Base-by-base conservation (phyloP, 2,113 vertebrate species). In the Vidua chalybeata region DNA sequence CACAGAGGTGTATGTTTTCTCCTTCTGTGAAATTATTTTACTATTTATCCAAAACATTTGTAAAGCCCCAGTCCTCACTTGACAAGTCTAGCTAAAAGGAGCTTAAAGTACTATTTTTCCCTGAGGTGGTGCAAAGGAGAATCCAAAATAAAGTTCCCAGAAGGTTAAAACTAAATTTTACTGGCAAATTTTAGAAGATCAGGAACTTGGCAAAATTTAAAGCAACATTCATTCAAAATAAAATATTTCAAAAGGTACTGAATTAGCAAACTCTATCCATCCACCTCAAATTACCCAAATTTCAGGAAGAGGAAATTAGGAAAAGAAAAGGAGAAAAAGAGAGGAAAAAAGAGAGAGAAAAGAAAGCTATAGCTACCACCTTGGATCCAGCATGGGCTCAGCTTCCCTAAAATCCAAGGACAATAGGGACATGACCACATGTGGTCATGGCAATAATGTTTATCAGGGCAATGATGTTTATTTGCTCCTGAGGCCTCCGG, bases 1-100 rank as follows among this genome's bases (percentile, higher is more conserved):
- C 62, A 88, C 14, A 41, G 52, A 56, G 15, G 10, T 51, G 9
- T 31, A 46, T 37, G 15, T 37, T 79, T 76, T 86, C 45, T 83
- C 14, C 27, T 55, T 67, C 16, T 35, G 13, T 39, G n/a, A 62
- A 88, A 45, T 35, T 28, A 39, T 37, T 84, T 48, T 46, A 46
- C 4, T 63, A 13, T 59, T 55, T 76, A 43, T 73, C 10, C 11
- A 80, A 61, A 59, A 43, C 2, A 75, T 58, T 66, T 58, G 8
- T 35, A 28, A 66, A 58, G 3, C 8, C 35, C 8, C 0, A 0
- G 13, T 49, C 13, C 43, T n/a, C 0, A 0, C 20, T 67, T 56
- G 13, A 48, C 15, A 49, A 56, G 16, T 49, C 13, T 58, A 35
- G 30, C 0, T 49, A 17, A 24, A 67, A 58, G 15, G 3, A 4